phyloP scores from a whole-genome alignment of 2,888 invertebrate genomes.

The Trichacis sp. region DNA sequence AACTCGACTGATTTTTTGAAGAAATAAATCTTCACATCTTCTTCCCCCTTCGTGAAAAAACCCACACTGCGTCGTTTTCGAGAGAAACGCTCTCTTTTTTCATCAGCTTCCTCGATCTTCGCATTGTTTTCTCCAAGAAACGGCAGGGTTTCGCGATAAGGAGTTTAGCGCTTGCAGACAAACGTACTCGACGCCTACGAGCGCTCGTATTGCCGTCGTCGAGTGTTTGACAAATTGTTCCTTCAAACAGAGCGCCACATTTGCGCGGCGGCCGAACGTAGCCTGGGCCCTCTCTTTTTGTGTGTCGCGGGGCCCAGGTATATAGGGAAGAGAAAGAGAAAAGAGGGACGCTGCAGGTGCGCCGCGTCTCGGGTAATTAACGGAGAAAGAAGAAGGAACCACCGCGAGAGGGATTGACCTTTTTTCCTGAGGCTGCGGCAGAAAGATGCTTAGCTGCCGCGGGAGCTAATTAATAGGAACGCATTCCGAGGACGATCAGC shows the following conservation, averaged over 20 bases:
- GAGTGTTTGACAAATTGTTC: constrained; percentile 59
- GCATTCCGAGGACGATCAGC: no score
- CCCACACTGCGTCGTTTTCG: no score
- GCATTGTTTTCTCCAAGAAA: not conserved
- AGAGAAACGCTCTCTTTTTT: no score
- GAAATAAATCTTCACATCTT: not conserved
- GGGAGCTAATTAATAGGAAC: constrained; percentile 21
- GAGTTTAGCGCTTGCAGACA: constrained; percentile 37
- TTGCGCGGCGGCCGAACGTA: constrained; percentile 13
- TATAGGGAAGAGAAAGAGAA: not conserved
- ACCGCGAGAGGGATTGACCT: constrained; percentile 12
- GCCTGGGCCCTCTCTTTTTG: constrained; percentile 7
- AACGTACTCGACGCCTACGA: constrained; percentile 45
- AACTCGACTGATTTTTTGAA: not conserved
- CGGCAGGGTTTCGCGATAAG: constrained; percentile 10
- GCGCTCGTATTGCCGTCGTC: constrained; percentile 43
- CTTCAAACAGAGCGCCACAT: constrained; percentile 40
- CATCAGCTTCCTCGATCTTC: no score
- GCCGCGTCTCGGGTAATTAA: constrained; percentile 23
- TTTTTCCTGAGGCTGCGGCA: constrained; percentile 12
- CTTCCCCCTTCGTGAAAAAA: not conserved
- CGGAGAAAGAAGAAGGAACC: constrained; percentile 12
- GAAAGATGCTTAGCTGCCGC: constrained; percentile 6
- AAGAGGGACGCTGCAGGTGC: not conserved
- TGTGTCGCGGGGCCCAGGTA: not conserved